These are phyloP conservation scores for Aptenodytes patagonicus DNA, from an alignment of 2,113 vertebrate species.

Conservation along the genomic window DNA sequence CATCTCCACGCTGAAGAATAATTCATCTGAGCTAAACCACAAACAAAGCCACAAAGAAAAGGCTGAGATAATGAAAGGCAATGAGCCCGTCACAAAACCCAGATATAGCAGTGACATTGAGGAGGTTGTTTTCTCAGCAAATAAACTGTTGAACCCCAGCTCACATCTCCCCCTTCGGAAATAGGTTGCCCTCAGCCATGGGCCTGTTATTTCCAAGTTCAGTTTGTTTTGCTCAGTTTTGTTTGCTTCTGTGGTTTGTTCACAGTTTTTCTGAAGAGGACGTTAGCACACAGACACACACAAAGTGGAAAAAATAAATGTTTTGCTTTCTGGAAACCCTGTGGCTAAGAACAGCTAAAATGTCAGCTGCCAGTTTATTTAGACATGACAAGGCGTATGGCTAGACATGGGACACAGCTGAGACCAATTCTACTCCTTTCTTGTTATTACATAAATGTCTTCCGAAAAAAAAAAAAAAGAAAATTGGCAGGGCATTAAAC, in stretches of 20 bases:
- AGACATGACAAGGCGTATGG: background rate
- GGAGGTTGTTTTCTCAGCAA: background rate
- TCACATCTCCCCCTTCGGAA: background rate
- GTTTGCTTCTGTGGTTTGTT: constrained; percentile 2
- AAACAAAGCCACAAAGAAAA: background rate
- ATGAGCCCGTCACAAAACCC: background rate
- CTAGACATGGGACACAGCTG: background rate
- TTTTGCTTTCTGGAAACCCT: constrained; percentile 16
- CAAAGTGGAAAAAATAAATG: background rate
- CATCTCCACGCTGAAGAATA: background rate
- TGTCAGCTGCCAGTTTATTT: constrained; percentile 49
- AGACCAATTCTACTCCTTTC: background rate
- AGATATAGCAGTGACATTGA: background rate
- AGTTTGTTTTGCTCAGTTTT: constrained; percentile 9
- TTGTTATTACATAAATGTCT: constrained; percentile 24
- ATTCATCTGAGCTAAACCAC: background rate
- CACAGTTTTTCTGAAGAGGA: background rate
- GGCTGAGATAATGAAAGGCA: background rate
- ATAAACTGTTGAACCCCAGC: background rate
- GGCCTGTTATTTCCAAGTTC: background rate
- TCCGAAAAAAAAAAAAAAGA: background rate
- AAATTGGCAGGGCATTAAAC: background rate
- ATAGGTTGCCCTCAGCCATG: background rate
- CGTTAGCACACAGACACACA: background rate
- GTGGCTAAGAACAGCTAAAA: constrained; percentile 1